Evolutionary conservation across 2,113 vertebrate genomes (phyloP), one percentile per base, ranked within the genome.

Genomic region (Eurystomus gularis): DNA sequence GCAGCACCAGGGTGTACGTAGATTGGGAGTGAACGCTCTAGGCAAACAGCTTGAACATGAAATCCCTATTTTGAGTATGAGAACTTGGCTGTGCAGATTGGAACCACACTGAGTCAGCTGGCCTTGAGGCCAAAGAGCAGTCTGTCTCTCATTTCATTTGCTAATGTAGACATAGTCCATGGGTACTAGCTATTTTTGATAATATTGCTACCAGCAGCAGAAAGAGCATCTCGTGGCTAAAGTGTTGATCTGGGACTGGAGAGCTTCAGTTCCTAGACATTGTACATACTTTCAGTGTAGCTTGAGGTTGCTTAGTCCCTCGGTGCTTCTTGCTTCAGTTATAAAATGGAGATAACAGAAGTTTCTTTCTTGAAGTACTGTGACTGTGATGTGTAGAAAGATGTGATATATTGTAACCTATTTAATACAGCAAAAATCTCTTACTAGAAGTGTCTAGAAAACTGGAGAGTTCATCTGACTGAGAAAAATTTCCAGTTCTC

Each of bases 1-100:
- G 70, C 51, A 79, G 29, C 2, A 1, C 31, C 4, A 7, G 49
- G 80, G 64, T 3, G 31, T 51, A 7, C 0, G 0, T 55, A 64
- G 55, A 42, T 25, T 64, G 83, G 72, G 91, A 84, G 83, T 68
- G 51, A 84, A 64, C 0, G 0, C 48, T 88, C 69, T 83, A 20
- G 1, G 86, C 64, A 96, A 91, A 84, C 35, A 75, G 48, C 42
- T 91, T 60, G 65, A 78, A 71, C 46, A 46, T 5, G 42, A 94
- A 91, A 89, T 66, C 37, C 24, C 51, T 78, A 5, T 81, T 94
- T 89, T 78, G 86, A 64, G 37, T 75, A 68, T 0, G 5, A 73
- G 80, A 77, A 55, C 39, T 77, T 81, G 83, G 77, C 88, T 84
- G 35, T 75, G 80, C 12, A 33, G 42, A 35, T 84, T 0, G 0